Conservation (phyloP, 37 sponge, comb jelly and placozoan species). For the Cliona cf. orientalis region DNA sequence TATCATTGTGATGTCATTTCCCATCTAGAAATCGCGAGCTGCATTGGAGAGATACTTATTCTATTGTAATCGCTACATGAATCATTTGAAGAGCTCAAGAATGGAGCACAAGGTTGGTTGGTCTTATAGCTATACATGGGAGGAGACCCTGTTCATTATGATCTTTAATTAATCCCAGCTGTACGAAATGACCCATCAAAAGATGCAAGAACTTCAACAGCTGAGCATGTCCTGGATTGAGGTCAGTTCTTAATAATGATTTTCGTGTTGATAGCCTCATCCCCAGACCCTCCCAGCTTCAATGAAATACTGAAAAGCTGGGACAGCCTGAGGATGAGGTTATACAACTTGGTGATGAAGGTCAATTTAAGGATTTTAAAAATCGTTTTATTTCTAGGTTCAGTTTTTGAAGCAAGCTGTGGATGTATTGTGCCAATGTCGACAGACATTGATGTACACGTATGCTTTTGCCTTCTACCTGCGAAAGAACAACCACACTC, state of each 20-base stretch:
- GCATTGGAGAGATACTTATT: conserved; percentile 86
- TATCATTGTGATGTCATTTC: neutral
- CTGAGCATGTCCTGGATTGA: conserved; percentile 87
- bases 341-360: too few relatives aligned
- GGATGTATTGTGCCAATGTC: conserved; percentile 85
- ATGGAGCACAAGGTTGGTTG: conserved; percentile 66
- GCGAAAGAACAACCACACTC: conserved; percentile 87
- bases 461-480: conserved; percentile 94
- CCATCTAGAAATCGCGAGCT: conserved; percentile 60
- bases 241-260: too few relatives aligned
- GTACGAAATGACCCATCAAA: conserved; percentile 73
- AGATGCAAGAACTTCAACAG: conserved; percentile 87
- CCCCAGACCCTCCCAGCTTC: too few relatives aligned
- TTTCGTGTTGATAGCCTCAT: too few relatives aligned
- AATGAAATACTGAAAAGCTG: too few relatives aligned
- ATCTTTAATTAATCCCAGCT: conserved; percentile 40
- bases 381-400: conserved; percentile 38
- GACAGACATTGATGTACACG: conserved; percentile 87
- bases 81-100: conserved; percentile 77
- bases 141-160: neutral
- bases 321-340: too few relatives aligned
- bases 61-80: conserved; percentile 92
- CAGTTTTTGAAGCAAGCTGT: conserved; percentile 93
- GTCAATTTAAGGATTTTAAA: too few relatives aligned
- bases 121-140: neutral